Evolutionary conservation across 2,113 vertebrate genomes (phyloP), one percentile per base, ranked within the genome.

Genomic region (Sinocyclocheilus rhinocerous): DNA sequence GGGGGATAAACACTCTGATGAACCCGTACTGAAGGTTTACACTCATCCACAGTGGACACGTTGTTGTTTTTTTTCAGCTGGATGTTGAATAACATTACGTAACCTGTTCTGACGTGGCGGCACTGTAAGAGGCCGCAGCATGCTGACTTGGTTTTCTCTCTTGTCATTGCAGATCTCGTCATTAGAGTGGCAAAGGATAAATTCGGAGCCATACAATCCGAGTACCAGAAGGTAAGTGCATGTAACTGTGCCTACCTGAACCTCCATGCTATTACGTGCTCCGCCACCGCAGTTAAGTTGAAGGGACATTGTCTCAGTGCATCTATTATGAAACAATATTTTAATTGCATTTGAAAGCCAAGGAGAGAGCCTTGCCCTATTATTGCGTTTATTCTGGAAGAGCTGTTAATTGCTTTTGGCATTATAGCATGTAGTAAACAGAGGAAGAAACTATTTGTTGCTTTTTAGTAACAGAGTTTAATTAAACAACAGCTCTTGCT

Each of bases 151-250:
- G 18, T 93, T 93, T 91, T 87, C 90, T 90, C 90, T 90, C n/a
- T 75, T 88, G 89, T 85, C 83, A 7, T 89, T 95, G 87, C 95
- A 99, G 98, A 97, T 93, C 95, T 96, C 85, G 59, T 98, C 85
- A 95, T 93, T 92, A 95, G 94, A 92, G 29, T 98, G 92, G 91
- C 96, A 52, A 95, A 96, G 88, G 96, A 96, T 90, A 95, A 95
- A 88, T 96, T 96, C 90, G 96, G 95, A 90, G 91, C 91, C 87
- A 87, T 95, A 85, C 92, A 96, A 78, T 92, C 88, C 0, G 95
- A 98, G 90, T 97, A 97, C 90, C 93, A 97, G 76, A 96, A 98
- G 97, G 98, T 99, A 97, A 96, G 83, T 76, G 55, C 7, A 78
- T 69, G 82, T 29, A 13, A 89, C 83, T 55, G 36, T 73, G 55